phyloP scores from a whole-genome alignment of 2,888 invertebrate genomes.

The Colletes collaris region DNA sequence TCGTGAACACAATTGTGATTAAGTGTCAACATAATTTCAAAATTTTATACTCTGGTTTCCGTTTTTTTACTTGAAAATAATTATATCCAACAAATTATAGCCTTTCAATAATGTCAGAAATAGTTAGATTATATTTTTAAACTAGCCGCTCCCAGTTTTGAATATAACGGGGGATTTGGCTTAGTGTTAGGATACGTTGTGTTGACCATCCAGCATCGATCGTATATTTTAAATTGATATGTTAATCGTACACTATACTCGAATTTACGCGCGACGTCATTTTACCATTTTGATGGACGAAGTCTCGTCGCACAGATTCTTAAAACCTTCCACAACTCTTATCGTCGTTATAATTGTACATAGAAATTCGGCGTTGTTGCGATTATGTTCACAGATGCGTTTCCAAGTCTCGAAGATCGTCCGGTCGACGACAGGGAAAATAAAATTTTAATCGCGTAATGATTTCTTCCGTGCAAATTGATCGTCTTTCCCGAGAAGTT shows the following conservation, averaged over 20 bases:
- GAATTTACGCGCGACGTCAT: background rate
- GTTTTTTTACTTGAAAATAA: no score
- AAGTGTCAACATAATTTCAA: no score
- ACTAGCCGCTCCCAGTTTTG: no score
- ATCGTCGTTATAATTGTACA: conserved; percentile 20
- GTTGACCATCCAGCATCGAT: background rate
- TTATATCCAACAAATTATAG: no score
- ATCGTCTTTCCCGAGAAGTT: background rate
- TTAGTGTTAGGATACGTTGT: no score
- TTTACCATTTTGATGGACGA: background rate
- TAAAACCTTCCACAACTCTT: background rate
- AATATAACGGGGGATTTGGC: no score
- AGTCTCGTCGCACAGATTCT: background rate
- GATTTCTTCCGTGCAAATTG: background rate
- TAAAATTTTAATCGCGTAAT: no score
- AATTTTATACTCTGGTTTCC: no score
- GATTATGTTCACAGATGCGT: conserved; percentile 3
- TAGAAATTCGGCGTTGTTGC: conserved; percentile 35
- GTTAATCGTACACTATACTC: conserved; percentile 16
- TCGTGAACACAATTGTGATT: no score
- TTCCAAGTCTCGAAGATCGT: background rate
- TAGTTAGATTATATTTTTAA: no score
- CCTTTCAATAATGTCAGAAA: no score
- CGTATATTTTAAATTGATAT: conserved; percentile 27
- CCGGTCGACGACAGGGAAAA: background rate